These are phyloP conservation scores for Ctenoplectra terminalis DNA, from an alignment of 1,140 invertebrate genomes.

Conservation along the genomic window DNA sequence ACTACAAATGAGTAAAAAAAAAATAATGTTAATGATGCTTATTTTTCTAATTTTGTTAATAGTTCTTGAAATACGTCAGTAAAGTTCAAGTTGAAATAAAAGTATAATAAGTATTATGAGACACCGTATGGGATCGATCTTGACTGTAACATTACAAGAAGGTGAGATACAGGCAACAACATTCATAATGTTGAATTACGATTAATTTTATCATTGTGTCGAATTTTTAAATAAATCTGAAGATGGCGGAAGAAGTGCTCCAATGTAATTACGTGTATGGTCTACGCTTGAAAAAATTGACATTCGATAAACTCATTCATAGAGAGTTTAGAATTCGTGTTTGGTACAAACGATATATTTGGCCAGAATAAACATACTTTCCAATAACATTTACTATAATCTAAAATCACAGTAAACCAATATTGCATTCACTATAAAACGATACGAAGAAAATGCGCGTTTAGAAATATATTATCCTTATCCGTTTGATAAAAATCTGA, in stretches of 20 bases:
- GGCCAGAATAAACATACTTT: background rate
- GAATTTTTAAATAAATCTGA: background rate
- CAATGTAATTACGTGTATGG: background rate
- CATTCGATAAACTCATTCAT: background rate
- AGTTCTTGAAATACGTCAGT: background rate
- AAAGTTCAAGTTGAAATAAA: background rate
- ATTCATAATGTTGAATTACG: background rate
- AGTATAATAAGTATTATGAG: slow-evolving; percentile 20
- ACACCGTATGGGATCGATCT: background rate
- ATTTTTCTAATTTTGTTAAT: background rate
- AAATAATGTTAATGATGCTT: too few relatives aligned
- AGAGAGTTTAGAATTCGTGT: background rate
- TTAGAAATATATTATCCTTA: too few relatives aligned
- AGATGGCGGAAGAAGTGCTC: background rate
- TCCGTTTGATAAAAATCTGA: too few relatives aligned
- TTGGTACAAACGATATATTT: slow-evolving; percentile 10
- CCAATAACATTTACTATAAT: slow-evolving; percentile 39
- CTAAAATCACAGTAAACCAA: slow-evolving; percentile 69
- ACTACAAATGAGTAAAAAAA: too few relatives aligned
- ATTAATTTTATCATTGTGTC: background rate
- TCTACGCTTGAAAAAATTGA: background rate
- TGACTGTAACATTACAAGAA: slow-evolving; percentile 7
- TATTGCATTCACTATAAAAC: slow-evolving; percentile 61
- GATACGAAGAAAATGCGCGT: background rate
- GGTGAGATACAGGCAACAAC: background rate